phyloP scores from a whole-genome alignment of 2,888 invertebrate genomes.

The Stramonita haemastoma region DNA sequence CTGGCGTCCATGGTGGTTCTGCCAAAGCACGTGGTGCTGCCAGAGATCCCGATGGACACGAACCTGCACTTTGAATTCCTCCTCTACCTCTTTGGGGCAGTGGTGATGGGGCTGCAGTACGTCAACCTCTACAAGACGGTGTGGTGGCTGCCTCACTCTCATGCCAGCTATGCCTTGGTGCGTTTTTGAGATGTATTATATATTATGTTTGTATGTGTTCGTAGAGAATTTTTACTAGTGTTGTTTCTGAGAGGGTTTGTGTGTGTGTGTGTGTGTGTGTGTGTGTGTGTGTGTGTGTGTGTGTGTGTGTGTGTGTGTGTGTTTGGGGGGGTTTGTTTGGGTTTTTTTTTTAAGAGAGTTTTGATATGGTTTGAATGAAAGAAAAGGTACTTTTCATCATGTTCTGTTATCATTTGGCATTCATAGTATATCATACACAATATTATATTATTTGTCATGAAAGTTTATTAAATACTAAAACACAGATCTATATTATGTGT shows the following conservation, averaged over 20 bases:
- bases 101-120: conserved; percentile 89
- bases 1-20: conserved; percentile 70
- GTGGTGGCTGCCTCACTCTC: conserved; percentile 98
- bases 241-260: no score
- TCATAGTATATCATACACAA: no score
- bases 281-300: background rate
- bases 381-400: no score
- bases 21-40: conserved; percentile 76
- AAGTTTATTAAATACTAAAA: no score
- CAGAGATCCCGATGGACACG: conserved; percentile 84
- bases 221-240: background rate
- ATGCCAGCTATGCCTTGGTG: conserved; percentile 92
- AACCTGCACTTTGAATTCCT: conserved; percentile 91
- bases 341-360: no score
- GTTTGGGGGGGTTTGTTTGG: no score
- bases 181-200: conserved; percentile 65
- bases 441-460: no score
- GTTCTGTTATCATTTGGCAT: no score
- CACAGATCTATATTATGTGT: no score
- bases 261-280: background rate
- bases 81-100: conserved; percentile 87
- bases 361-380: no score
- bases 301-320: no score
- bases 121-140: conserved; percentile 95
- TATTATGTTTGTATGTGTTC: no score